Conservation (phyloP, 2,888 invertebrate species). For the Cephus pulcher region DNA sequence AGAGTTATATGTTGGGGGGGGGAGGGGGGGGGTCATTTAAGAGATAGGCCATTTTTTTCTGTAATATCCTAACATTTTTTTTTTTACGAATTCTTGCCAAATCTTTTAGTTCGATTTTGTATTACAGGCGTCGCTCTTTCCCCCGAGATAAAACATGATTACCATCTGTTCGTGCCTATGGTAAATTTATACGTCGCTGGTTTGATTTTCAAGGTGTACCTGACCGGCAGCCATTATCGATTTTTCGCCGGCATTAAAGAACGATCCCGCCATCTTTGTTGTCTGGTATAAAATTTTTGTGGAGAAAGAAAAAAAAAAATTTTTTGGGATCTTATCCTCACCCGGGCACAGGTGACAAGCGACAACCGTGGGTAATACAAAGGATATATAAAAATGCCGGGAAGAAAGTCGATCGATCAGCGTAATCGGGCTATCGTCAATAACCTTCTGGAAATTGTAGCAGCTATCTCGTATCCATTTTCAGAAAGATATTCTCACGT, state of each 20-base stretch:
- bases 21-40: not conserved
- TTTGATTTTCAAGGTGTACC: not conserved
- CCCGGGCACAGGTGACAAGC: not conserved
- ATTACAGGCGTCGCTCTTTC: constrained; percentile 27
- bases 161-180: constrained; percentile 56
- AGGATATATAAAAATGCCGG: not conserved
- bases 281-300: not conserved
- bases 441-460: not conserved
- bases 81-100: not conserved
- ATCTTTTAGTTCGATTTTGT: not conserved
- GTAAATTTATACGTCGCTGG: constrained; percentile 52
- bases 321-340: not conserved
- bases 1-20: too few relatives aligned
- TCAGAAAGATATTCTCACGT: not conserved
- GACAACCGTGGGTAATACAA: not conserved
- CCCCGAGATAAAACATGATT: constrained; percentile 60
- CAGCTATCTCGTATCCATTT: not conserved
- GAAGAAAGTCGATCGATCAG: not conserved
- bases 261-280: not conserved
- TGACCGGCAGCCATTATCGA: not conserved
- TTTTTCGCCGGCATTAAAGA: constrained; percentile 16
- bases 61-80: not conserved
- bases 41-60: not conserved
- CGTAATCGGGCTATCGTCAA: not conserved
- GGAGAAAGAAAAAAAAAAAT: not conserved